phyloP scores from a whole-genome alignment of 2,888 invertebrate genomes.

The Euproctis similis region DNA sequence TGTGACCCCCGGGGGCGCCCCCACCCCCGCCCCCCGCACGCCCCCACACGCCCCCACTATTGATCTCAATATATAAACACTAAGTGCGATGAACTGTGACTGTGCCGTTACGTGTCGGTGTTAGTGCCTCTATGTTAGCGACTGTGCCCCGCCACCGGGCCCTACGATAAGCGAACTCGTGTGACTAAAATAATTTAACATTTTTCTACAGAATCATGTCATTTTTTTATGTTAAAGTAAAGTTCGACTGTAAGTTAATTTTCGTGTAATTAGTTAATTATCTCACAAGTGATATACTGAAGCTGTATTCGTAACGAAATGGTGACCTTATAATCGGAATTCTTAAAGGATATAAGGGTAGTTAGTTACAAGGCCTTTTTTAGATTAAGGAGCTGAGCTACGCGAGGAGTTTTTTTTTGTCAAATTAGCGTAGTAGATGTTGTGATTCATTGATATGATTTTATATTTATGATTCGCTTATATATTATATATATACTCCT shows the following conservation, averaged over 20 bases:
- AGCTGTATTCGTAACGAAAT: slow-evolving; percentile 63
- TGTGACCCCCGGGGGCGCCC: slow-evolving; percentile 32
- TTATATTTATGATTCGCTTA: slow-evolving; percentile 35
- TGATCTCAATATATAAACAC: slow-evolving; percentile 71
- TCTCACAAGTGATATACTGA: slow-evolving; percentile 67
- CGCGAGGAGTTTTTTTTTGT: slow-evolving; percentile 45
- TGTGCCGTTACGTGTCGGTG: slow-evolving; percentile 63
- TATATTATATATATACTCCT: slow-evolving; percentile 34
- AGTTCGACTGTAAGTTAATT: slow-evolving; percentile 40
- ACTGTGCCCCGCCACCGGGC: slow-evolving; percentile 36
- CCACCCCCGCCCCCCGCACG: slow-evolving; percentile 2
- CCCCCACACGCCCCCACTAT: slow-evolving; percentile 16
- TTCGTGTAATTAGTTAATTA: slow-evolving; percentile 54
- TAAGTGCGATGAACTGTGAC: slow-evolving; percentile 64
- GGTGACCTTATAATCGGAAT: slow-evolving; percentile 71
- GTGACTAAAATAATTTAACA: slow-evolving; percentile 60
- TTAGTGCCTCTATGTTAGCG: slow-evolving; percentile 70
- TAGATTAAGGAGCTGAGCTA: slow-evolving; percentile 56
- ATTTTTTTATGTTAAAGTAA: slow-evolving; percentile 41
- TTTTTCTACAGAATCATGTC: slow-evolving; percentile 62
- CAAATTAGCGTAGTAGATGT: slow-evolving; percentile 48
- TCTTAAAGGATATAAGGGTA: slow-evolving; percentile 71
- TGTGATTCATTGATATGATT: slow-evolving; percentile 49
- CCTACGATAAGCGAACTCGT: slow-evolving; percentile 60
- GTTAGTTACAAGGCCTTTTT: slow-evolving; percentile 69